Conservation (phyloP, 2,113 vertebrate species). For the Ceratotherium simum region DNA sequence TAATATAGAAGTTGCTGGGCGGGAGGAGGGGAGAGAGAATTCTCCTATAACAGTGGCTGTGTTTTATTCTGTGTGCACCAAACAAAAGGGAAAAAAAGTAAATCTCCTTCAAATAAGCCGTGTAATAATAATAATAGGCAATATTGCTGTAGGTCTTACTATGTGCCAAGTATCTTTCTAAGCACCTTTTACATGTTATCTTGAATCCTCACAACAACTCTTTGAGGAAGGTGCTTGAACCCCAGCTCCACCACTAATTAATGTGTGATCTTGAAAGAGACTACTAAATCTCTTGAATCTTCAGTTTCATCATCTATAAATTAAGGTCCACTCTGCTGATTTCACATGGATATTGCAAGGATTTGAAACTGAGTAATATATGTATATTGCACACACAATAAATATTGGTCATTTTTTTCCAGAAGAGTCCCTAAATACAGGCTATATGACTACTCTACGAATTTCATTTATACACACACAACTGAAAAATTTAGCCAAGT, state of each 20-base stretch:
- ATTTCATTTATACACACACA: neutral
- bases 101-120: neutral
- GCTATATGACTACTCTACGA: neutral
- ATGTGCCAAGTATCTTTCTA: neutral
- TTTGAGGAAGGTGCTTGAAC: neutral
- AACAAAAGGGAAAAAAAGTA: neutral
- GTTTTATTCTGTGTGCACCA: neutral
- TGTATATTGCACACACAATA: neutral
- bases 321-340: neutral
- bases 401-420: neutral
- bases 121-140: neutral
- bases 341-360: neutral
- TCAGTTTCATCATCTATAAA: neutral
- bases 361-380: neutral
- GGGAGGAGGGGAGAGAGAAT: too few species aligned
- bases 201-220: neutral
- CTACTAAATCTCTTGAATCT: neutral
- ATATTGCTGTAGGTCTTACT: neutral
- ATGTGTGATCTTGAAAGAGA: neutral
- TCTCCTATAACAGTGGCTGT: neutral
- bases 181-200: neutral
- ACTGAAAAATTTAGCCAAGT: neutral
- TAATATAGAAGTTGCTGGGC: neutral
- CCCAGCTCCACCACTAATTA: neutral
- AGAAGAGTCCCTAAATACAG: neutral